Percentiles rank a stretch among this genome's conserved stretches.
Evolutionary conservation across 2,888 invertebrate genomes (phyloP).

Genomic region (Chrysolina oricalcia): DNA sequence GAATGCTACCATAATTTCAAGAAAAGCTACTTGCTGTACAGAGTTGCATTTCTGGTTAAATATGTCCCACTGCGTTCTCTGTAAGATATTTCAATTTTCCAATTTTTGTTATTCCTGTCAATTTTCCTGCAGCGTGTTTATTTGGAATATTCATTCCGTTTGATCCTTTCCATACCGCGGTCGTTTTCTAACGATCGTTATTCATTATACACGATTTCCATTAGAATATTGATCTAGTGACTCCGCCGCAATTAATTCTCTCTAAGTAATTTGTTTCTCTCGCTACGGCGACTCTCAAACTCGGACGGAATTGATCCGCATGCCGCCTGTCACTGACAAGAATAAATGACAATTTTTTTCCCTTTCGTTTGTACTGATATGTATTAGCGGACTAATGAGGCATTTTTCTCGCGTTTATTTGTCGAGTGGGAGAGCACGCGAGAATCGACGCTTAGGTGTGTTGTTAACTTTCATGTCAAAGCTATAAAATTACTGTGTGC

Average conservation of each 20-base stretch:
- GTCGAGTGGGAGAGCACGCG: not conserved
- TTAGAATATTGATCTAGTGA: slow-evolving; percentile 66
- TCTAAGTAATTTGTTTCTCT: slow-evolving; percentile 69
- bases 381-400: slow-evolving; percentile 43
- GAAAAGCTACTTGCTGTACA: too few species aligned
- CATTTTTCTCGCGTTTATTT: slow-evolving; percentile 31
- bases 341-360: slow-evolving; percentile 61
- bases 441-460: not conserved
- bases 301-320: slow-evolving; percentile 68
- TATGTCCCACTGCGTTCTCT: too few species aligned
- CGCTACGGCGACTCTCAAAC: slow-evolving; percentile 67
- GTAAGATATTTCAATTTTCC: too few species aligned
- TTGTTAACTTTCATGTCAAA: not conserved
- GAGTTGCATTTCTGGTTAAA: too few species aligned
- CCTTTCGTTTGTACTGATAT: slow-evolving; percentile 40
- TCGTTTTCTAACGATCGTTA: not conserved
- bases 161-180: not conserved
- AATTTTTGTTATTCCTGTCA: not conserved
- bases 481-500: not conserved
- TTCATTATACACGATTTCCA: slow-evolving; percentile 56
- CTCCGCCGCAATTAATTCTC: slow-evolving; percentile 68
- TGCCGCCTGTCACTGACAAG: slow-evolving; percentile 68
- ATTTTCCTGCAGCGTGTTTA: not conserved
- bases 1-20: too few species aligned
- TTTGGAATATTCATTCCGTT: not conserved